Evolutionary conservation across 2,113 vertebrate species (phyloP), one percentile per base, ranked within the genome.

Genomic region (Petromus typicus): DNA sequence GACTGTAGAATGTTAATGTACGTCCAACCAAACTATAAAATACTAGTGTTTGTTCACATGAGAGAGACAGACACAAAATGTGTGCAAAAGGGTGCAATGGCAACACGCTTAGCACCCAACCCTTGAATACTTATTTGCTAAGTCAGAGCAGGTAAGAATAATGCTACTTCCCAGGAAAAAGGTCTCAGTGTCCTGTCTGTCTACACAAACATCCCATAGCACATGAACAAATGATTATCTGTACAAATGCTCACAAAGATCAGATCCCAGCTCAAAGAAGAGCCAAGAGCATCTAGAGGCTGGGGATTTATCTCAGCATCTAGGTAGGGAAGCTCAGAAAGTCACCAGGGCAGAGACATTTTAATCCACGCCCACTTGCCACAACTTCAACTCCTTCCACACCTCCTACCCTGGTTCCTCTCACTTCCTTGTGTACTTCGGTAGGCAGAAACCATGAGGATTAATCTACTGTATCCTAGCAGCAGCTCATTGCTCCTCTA

Each of bases 401-500:
- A 51, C 37, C 34, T 76, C 27, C 82, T 40, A 56, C 34, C 71
- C 25, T 7, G 57, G 25, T 69, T 64, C n/a, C 34, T 81, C 20
- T 81, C 37, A 25, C 30, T 95, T 92, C 48, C n/a, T 13, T 85
- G 78, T 75, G n/a, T n/a, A n/a, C n/a, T n/a, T n/a, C n/a, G n/a
- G n/a, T 61, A 88, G 30, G 37, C 80, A 90, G 78, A 87, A 89
- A 93, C 0, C 51, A 57, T 71, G 16, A 94, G 67, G 80, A 67
- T 86, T 87, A 90, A 95, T 81, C 80, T 91, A 76, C 94, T 81
- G 69, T 69, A 48, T 87, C 76, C 12, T 5, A 89, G 80, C 45
- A 84, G 69, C 85, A 97, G 90, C 64, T 96, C 95, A 88, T 59
- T 90, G 78, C 75, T 87, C 90, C 93, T 90, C 57, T 61, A 95